Base-by-base conservation (phyloP, 2,888 invertebrate species). In the Melanotus villosus region DNA sequence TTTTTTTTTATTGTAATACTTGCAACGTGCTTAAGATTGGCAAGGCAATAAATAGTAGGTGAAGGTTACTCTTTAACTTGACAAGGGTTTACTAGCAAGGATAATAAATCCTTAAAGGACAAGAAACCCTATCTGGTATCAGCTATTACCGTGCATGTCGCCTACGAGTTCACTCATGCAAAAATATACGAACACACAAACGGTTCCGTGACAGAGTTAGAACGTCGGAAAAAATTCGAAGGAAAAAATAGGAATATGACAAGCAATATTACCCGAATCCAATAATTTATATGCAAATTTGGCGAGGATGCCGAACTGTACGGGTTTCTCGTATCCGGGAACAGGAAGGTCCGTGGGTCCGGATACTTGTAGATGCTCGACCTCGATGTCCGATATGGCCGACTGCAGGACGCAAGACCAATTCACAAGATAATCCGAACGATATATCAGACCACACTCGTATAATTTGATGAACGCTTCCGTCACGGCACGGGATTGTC, bases 371-470 rank as follows among this genome's bases (percentile, higher is more conserved):
- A 93, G 84, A 85, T 99, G 99, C 83, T 99, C 99, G 1, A 99
- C 98, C 86, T 99, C 99, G 74, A 99, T 98, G 82, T 99, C 99
- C 0, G 99, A 99, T 76, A 99, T 99, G 6, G 99, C 99, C 56
- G 98, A 98, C 81, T 96, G 95, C 10, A 99, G 86, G 0, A 95
- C 89, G 81, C 99, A 99, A 0, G 98, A 99, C 99, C 99, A 99
- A 87, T 99, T 99, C 2, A 99, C 99, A 6, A 99, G 89, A 38
- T 97, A 89, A 79, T 96, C 96, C 57, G 95, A 95, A 12, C 99
- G 90, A 75, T 82, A 82, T 82, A 99, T 97, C 78, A 94, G 89
- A 3, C 95, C 95, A n/a, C 70, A 66, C 7, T 84, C 83, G 73
- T 82, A 83, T 5, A 85, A 74, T 67, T 75, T 76, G 45, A 99